These are phyloP conservation scores for Reticulitermes lucifugus DNA, from an alignment of 2,888 invertebrate genomes.

Conservation along the genomic window DNA sequence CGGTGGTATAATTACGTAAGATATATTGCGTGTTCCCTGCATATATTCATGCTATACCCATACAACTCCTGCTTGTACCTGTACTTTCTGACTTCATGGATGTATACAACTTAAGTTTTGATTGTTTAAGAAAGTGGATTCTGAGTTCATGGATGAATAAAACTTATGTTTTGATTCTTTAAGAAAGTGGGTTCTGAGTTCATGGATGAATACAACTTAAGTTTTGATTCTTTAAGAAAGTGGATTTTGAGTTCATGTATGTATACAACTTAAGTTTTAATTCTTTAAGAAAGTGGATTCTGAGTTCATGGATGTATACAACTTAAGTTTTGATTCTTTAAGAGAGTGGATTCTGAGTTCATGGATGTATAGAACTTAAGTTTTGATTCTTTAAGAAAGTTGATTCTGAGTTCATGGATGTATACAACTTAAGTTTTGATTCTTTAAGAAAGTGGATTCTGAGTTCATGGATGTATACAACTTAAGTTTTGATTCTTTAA, in stretches of 20 bases:
- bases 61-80: neutral
- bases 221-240: too few relatives aligned
- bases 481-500: neutral
- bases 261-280: neutral
- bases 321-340: neutral
- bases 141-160: neutral
- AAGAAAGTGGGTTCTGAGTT: neutral
- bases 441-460: too few relatives aligned
- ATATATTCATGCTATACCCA: neutral
- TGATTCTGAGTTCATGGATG: neutral
- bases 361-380: neutral
- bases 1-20: conserved; percentile 11
- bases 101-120: neutral
- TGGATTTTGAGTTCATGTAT: neutral
- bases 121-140: too few relatives aligned
- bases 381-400: too few relatives aligned
- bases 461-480: neutral
- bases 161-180: too few relatives aligned
- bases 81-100: neutral
- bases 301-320: neutral
- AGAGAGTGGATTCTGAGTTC: neutral
- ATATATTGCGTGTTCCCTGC: neutral
- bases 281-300: too few relatives aligned
- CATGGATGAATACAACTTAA: too few relatives aligned
- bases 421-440: neutral